Conservation (phyloP, 2,113 vertebrate genomes). For the Gadus macrocephalus region DNA sequence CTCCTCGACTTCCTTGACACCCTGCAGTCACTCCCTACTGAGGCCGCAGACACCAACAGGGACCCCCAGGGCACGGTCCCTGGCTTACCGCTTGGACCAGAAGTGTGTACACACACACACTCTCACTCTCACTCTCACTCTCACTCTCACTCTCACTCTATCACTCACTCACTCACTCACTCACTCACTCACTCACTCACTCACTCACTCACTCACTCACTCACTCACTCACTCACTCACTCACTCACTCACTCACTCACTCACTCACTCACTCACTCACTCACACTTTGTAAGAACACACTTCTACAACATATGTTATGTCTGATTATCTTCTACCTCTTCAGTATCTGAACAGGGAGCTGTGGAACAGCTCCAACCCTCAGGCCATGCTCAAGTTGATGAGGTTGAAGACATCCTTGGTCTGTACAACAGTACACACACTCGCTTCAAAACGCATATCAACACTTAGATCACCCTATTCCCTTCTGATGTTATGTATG, state of each 20-base stretch:
- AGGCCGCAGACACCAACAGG: background rate
- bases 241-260: background rate
- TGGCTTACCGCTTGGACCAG: background rate
- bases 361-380: conserved; percentile 48
- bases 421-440: conserved; percentile 21
- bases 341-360: conserved; percentile 35
- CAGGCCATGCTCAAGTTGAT: conserved; percentile 45
- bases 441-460: too few relatives aligned
- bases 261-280: background rate
- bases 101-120: background rate
- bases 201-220: background rate
- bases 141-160: too few relatives aligned
- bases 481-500: background rate
- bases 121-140: background rate
- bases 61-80: background rate
- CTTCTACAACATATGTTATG: background rate
- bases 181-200: too few relatives aligned
- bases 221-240: too few relatives aligned
- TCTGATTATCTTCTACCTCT: background rate
- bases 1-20: background rate
- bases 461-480: background rate
- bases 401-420: conserved; percentile 51
- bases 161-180: background rate
- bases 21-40: background rate
- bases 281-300: background rate